Conservation (phyloP, 2,113 vertebrate species). For the Microtus pennsylvanicus region DNA sequence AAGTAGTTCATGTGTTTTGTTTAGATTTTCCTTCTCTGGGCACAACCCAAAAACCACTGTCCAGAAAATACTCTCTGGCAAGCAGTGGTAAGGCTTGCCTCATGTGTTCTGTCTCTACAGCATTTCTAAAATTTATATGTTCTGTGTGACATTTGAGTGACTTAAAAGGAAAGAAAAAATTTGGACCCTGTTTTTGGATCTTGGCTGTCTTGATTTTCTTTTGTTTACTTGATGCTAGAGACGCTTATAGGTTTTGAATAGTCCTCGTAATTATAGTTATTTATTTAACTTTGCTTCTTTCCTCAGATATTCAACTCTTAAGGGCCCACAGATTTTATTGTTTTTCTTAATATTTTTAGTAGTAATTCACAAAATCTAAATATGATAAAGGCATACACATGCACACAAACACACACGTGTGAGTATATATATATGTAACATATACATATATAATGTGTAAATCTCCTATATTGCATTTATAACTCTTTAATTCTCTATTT, state of each 20-base stretch:
- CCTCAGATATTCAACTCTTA: slow-evolving; percentile 2
- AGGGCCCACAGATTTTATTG: neutral
- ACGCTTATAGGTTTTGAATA: neutral
- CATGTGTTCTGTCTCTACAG: neutral
- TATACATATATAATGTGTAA: neutral
- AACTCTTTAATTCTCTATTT: slow-evolving; percentile 14
- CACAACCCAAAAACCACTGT: neutral
- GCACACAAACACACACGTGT: neutral
- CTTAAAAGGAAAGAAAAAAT: slow-evolving; percentile 21
- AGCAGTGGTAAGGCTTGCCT: neutral
- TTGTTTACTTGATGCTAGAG: neutral
- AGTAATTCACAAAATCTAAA: neutral
- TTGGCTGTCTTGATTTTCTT: slow-evolving; percentile 27
- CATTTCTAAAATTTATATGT: slow-evolving; percentile 7
- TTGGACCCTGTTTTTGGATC: neutral
- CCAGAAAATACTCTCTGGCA: neutral
- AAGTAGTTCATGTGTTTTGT: neutral
- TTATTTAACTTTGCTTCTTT: neutral
- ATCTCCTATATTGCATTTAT: slow-evolving; percentile 27
- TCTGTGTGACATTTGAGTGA: neutral
- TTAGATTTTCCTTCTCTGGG: neutral
- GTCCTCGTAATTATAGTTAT: neutral
- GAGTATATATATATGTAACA: neutral
- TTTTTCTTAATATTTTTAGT: slow-evolving; percentile 9
- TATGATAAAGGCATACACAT: neutral